Evolutionary conservation across 1,140 invertebrate genomes (phyloP), one percentile per base, ranked within the genome.

Genomic region (Ooceraea biroi): DNA sequence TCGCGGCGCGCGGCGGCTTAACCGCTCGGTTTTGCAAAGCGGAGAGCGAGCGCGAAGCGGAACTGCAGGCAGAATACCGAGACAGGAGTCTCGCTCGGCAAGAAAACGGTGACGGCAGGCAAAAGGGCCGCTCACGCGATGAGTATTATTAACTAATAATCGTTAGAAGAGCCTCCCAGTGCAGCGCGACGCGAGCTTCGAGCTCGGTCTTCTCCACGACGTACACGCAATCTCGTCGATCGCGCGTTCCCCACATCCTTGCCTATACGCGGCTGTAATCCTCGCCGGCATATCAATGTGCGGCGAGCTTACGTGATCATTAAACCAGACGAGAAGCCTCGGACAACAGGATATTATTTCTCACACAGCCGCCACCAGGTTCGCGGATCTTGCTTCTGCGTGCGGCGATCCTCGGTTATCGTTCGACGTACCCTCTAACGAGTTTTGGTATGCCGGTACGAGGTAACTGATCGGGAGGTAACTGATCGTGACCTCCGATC

Each of bases 271-370:
- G 14, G n/a, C n/a, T 30, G n/a, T 57, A 46, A 25, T 30, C 41
- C 25, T 58, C 36, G 36, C 17, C 65, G 11, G 17, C 30, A 5
- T 48, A 60, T 74, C 58, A 61, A 8, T 11, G 22, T 10, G 50
- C 14, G 46, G 41, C 52, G 14, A 66, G 48, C 25, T 25, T 77
- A 55, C 36, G 36, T 22, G 44, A 74, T 55, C 22, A 52, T 55
- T 77, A 77, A 66, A 41, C 19, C 46, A 65, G 60, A 50, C 30
- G 73, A 73, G 10, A 73, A n/a, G n/a, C 58, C 52, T 44, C 57
- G 7, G 17, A 69, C 50, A 80, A 69, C 50, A 36, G 25, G 60
- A 69, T 69, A 69, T 78, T 57, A 68, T 71, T 80, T 30, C n/a
- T n/a, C 63, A 5, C 3, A 41, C 3, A 41, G n/a, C 19, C n/a